Conservation (phyloP, 1,140 invertebrate species). For the Hyposmocoma kahamanoa region DNA sequence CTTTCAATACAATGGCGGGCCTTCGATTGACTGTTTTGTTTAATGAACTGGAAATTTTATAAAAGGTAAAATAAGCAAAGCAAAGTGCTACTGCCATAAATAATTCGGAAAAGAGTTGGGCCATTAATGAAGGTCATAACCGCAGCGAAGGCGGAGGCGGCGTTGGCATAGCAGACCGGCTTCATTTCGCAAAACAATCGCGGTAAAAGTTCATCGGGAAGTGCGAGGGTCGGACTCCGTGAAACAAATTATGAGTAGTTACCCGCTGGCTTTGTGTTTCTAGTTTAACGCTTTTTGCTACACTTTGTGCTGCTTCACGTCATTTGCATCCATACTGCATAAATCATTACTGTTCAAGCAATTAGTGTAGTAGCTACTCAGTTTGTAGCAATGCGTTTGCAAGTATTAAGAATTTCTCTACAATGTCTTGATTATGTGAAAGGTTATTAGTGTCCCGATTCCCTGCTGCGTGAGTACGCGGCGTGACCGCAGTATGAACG, state of each 20-base stretch:
- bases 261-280: too few species aligned
- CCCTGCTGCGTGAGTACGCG: conserved; percentile 20
- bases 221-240: conserved; percentile 13
- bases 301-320: too few species aligned
- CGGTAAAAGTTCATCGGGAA: conserved; percentile 41
- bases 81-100: conserved; percentile 40
- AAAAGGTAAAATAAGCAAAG: conserved; percentile 48
- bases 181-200: conserved; percentile 46
- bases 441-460: too few species aligned
- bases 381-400: too few species aligned
- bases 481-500: conserved; percentile 17
- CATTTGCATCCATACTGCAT: too few species aligned
- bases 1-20: conserved; percentile 52
- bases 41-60: conserved; percentile 62
- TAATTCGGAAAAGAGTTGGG: conserved; percentile 64
- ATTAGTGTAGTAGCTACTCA: too few species aligned
- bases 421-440: too few species aligned
- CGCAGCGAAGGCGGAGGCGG: conserved; percentile 29
- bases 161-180: conserved; percentile 24
- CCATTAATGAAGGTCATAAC: conserved; percentile 56
- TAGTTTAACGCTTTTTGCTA: too few species aligned
- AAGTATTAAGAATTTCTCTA: too few species aligned
- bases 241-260: conserved; percentile 1
- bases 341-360: too few species aligned
- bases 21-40: conserved; percentile 48